These are phyloP conservation scores for Apogon hyalosoma DNA, from an alignment of 2,797 vertebrate genomes.

Conservation along the genomic window DNA sequence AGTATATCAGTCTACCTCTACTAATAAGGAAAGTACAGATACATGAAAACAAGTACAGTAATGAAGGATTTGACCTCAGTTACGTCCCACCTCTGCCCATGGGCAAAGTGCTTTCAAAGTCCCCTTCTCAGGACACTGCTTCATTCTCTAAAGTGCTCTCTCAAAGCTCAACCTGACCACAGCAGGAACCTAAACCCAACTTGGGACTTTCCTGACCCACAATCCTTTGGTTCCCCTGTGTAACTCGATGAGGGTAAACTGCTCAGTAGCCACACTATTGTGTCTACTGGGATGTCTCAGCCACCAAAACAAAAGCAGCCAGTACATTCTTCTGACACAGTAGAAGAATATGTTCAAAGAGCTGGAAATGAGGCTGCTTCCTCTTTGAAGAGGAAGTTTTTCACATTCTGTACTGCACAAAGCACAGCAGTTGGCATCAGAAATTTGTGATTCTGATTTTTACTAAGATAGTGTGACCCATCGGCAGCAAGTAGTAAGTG, in stretches of 20 bases:
- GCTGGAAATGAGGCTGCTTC: conserved; percentile 1
- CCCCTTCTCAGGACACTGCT: conserved; percentile 1
- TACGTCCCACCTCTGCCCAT: no score
- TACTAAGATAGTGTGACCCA: no score
- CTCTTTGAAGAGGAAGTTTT: not conserved
- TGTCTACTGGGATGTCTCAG: conserved; percentile 11
- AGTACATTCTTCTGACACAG: conserved; percentile 1
- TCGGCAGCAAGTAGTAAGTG: no score
- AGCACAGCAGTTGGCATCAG: no score
- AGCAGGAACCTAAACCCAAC: conserved; percentile 26
- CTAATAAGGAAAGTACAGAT: no score
- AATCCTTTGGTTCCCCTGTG: conserved; percentile 27
- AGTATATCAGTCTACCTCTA: no score
- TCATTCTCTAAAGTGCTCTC: not conserved
- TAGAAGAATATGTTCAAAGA: not conserved
- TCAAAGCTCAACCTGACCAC: conserved; percentile 10
- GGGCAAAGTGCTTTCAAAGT: conserved; percentile 18
- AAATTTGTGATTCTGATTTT: no score
- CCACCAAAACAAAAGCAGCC: conserved; percentile 12
- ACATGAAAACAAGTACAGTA: no score
- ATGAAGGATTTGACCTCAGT: no score
- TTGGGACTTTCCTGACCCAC: conserved; percentile 42
- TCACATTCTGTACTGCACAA: not conserved
- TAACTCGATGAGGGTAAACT: conserved; percentile 19
- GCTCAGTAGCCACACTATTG: conserved; percentile 11